These are phyloP conservation scores for Pogonocichla stellata DNA, from an alignment of 2,113 vertebrate species.

Conservation along the genomic window DNA sequence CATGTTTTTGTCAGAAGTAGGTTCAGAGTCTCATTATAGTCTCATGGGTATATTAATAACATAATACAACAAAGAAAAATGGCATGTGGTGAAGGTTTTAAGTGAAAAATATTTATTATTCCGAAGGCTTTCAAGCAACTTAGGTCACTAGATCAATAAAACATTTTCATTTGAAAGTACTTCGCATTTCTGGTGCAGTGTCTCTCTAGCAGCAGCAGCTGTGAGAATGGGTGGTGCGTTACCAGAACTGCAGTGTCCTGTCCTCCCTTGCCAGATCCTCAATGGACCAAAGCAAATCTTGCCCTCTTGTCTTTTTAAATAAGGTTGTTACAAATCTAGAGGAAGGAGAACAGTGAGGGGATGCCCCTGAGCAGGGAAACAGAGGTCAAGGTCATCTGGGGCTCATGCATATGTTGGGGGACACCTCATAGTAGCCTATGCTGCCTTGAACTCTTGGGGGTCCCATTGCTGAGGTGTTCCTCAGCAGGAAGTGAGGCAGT, in stretches of 20 bases:
- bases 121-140: constrained; percentile 1
- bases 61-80: constrained; percentile 41
- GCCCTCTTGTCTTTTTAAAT: not conserved
- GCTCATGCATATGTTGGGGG: accelerated
- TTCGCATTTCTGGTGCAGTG: not conserved
- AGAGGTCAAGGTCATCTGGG: accelerated
- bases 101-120: constrained; percentile 59
- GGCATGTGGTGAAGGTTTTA: constrained; percentile 32
- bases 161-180: constrained; percentile 26
- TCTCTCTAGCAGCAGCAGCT: not conserved
- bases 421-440: not conserved
- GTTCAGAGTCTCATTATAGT: constrained; percentile 16
- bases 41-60: constrained; percentile 46
- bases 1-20: constrained; percentile 42
- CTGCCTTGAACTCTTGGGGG: not conserved
- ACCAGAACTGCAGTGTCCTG: not conserved
- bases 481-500: not conserved
- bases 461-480: not conserved
- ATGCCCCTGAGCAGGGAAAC: not conserved
- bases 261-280: not conserved
- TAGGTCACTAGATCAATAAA: constrained; percentile 57
- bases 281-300: not conserved
- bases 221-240: not conserved
- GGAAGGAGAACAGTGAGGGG: not conserved
- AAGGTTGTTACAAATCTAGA: not conserved